Evolutionary conservation across 2,113 vertebrate genomes (phyloP).

Genomic region (Phyllopteryx taeniolatus): DNA sequence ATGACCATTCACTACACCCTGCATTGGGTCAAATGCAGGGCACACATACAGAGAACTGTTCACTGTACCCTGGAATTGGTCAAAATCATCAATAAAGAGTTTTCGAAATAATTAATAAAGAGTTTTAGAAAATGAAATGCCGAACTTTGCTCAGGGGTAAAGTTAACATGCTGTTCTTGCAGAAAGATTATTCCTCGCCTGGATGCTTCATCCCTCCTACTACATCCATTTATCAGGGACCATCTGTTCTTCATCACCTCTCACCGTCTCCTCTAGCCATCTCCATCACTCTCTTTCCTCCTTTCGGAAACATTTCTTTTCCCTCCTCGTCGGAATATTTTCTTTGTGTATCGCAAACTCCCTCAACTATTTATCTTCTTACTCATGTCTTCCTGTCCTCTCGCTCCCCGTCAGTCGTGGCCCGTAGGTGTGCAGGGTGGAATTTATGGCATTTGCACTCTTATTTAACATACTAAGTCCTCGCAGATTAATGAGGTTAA

Average conservation of each 20-base stretch:
- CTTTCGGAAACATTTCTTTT: not conserved
- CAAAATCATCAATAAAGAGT: not conserved
- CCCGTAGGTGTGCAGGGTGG: not conserved
- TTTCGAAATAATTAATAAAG: not conserved
- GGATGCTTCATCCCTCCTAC: slow-evolving; percentile 27
- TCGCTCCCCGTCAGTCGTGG: slow-evolving; percentile 28
- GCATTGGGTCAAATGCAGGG: too few relatives aligned
- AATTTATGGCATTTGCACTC: slow-evolving; percentile 34
- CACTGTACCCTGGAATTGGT: too few relatives aligned
- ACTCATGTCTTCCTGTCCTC: not conserved
- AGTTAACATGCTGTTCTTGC: not conserved
- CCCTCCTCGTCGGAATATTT: not conserved
- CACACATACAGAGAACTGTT: too few relatives aligned
- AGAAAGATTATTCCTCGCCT: slow-evolving; percentile 33
- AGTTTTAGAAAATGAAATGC: not conserved
- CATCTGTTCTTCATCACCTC: slow-evolving; percentile 37
- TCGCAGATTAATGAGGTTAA: slow-evolving; percentile 36
- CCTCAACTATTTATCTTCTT: not conserved
- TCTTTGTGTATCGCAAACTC: slow-evolving; percentile 1
- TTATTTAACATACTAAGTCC: slow-evolving; percentile 23
- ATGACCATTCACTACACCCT: too few relatives aligned
- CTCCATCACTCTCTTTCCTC: slow-evolving; percentile 27
- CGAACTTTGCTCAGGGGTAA: not conserved
- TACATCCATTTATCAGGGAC: slow-evolving; percentile 38
- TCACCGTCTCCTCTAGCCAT: slow-evolving; percentile 2